phyloP scores from a whole-genome alignment of 2,797 vertebrate genomes.

The Oreortyx pictus region DNA sequence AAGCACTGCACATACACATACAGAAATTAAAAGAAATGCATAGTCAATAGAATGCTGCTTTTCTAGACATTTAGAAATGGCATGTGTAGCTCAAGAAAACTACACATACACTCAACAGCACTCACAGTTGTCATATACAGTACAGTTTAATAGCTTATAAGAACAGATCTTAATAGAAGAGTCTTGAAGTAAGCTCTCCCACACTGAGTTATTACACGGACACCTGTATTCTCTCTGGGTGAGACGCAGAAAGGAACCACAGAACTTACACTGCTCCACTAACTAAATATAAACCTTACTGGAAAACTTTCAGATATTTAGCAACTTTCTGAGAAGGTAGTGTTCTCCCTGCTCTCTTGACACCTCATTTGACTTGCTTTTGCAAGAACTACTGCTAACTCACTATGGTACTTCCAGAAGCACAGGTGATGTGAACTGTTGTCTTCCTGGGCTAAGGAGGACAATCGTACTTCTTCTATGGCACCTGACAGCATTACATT shows the following conservation, averaged over 20 bases:
- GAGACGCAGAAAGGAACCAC: neutral
- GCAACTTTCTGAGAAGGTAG: neutral
- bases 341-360: neutral
- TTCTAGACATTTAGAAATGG: constrained; percentile 45
- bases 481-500: neutral
- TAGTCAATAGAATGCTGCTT: constrained; percentile 47
- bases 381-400: neutral
- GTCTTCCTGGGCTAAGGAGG: neutral
- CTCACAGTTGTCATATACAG: constrained; percentile 39
- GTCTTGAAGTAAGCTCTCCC: neutral
- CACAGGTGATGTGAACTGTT: neutral
- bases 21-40: constrained; percentile 80
- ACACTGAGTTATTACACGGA: neutral
- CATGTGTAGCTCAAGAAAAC: constrained; percentile 1
- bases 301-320: neutral
- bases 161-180: neutral
- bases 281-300: neutral
- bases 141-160: neutral
- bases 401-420: neutral
- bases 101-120: neutral
- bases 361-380: neutral
- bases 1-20: constrained; percentile 73
- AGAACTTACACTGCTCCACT: neutral
- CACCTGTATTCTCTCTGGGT: neutral
- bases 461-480: neutral